Evolutionary conservation across 1,140 invertebrate species (phyloP).

Genomic region (Pristionchus pacificus): DNA sequence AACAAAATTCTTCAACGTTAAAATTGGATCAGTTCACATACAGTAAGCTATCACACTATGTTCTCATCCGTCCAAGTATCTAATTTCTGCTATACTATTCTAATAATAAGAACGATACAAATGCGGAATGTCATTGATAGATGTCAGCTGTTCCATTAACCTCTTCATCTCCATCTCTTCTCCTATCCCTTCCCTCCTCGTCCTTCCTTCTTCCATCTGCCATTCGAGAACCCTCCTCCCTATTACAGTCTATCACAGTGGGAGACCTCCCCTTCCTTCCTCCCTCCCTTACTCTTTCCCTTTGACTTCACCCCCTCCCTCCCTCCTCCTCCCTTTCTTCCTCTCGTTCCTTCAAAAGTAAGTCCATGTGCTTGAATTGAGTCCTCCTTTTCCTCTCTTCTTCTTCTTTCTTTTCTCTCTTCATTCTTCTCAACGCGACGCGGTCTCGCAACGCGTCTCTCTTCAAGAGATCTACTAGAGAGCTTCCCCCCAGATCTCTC

Average conservation of each 20-base stretch:
- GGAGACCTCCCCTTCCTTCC: not conserved
- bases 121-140: not conserved
- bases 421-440: constrained; percentile 4
- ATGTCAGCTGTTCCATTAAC: not conserved
- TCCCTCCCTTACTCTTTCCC: not conserved
- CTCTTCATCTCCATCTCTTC: constrained; percentile 3
- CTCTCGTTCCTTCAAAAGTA: not conserved
- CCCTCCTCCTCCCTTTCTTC: constrained; percentile 1
- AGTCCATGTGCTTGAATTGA: too few relatives aligned
- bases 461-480: constrained; percentile 15
- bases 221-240: constrained; percentile 13
- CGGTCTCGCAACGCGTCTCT: constrained; percentile 13
- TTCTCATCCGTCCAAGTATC: not conserved
- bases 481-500: not conserved
- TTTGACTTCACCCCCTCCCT: constrained; percentile 1
- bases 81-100: not conserved
- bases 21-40: too few relatives aligned
- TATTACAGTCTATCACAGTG: not conserved
- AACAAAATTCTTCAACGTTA: not conserved
- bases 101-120: not conserved
- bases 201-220: not conserved
- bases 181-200: not conserved
- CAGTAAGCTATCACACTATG: not conserved
- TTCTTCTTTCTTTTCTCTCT: constrained; percentile 7
- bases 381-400: too few relatives aligned